Evolutionary conservation across 64 coral and sea anemone genomes (phyloP), one percentile per base, ranked within the genome.

Genomic region (Anthopleura sola): DNA sequence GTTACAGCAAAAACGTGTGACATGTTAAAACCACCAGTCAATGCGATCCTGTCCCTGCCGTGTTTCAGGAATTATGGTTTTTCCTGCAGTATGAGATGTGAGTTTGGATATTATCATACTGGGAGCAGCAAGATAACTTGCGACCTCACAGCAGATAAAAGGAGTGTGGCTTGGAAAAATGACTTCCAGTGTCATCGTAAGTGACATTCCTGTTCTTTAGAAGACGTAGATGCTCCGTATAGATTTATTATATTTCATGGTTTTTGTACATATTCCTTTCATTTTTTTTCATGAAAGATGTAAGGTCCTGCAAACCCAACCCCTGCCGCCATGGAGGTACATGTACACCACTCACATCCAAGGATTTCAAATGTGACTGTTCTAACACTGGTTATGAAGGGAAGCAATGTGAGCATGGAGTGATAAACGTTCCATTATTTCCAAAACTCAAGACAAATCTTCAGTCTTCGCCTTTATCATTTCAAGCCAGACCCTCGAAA

Each of bases 291-390:
- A 24, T 68, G 36, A 6, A 23, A 86, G 85, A 40, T 31, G 47
- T 55, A 7, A 36, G 49, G 20, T n/a, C 54, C 19, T 87, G 85
- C 51, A 39, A 87, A 19, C 85, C 85, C 15, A 87, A 87, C 34
- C 85, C 85, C 23, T 87, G 85, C 51, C 66, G 15, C 8, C 64
- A 87, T 87, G 85, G 71, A 49, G 69, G 85, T 50, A 55, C 39
- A 5, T 87, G 85, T 87, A 17, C n/a, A 28, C 34, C 31, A 15
- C 11, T 31, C 4, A 55, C 21, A n/a, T 31, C 75, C 0, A 33
- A 23, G 21, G 15, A 75, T 10, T 78, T 34, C 31, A 0, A 26
- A 47, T 87, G 85, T 87, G 46, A 87, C 3, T 87, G 85, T 64
- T 28, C 37, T 10, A 6, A 44, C 19, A 87, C 85, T 75, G 85